A percentile compares a stretch with the other conserved stretches of the same genome.
Evolutionary conservation across 2,888 invertebrate species (phyloP).

Genomic region (Alcis repandata): DNA sequence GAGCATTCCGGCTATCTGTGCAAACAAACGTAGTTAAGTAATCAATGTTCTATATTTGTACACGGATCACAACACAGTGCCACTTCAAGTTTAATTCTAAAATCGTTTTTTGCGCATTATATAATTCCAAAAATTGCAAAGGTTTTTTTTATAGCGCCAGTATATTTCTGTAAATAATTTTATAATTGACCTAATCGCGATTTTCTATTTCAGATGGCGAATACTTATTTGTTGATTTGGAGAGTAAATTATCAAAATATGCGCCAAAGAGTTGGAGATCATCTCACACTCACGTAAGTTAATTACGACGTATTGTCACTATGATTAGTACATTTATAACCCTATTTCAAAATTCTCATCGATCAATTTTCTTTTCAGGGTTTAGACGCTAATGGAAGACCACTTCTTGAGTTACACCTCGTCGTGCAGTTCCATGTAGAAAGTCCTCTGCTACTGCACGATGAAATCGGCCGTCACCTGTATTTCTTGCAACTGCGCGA

Average conservation of each 20-base stretch:
- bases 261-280: constrained; percentile 98
- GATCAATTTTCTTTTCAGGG: constrained; percentile 86
- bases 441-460: constrained; percentile 95
- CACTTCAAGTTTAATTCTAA: constrained; percentile 40
- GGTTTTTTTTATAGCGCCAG: constrained; percentile 4
- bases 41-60: constrained; percentile 64
- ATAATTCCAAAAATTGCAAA: constrained; percentile 15
- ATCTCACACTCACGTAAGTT: constrained; percentile 95
- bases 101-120: constrained; percentile 30
- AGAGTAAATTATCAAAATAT: constrained; percentile 98
- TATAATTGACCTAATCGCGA: constrained; percentile 22
- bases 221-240: constrained; percentile 97
- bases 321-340: not conserved
- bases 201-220: constrained; percentile 94
- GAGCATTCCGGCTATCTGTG: constrained; percentile 60
- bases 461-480: constrained; percentile 96
- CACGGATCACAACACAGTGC: constrained; percentile 53
- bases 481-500: constrained; percentile 98
- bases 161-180: constrained; percentile 2
- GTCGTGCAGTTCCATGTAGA: constrained; percentile 98
- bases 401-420: constrained; percentile 95
- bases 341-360: not conserved
- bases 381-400: constrained; percentile 95
- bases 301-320: not conserved
- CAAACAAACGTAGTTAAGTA: constrained; percentile 64